phyloP scores from a whole-genome alignment of 2,888 invertebrate species.

The Poecilus cupreus region DNA sequence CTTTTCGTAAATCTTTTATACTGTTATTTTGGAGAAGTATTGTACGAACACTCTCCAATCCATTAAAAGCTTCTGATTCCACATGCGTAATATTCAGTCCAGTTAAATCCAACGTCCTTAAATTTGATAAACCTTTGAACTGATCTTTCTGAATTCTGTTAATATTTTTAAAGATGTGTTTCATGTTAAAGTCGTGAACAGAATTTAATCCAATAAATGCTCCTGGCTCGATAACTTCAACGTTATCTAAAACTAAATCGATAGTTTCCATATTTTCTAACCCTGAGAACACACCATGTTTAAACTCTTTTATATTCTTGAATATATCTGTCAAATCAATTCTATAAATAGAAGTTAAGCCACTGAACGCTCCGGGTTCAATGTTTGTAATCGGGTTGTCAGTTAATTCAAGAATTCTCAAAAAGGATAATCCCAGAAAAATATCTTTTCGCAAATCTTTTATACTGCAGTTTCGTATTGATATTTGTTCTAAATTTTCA shows the following conservation, averaged over 20 bases:
- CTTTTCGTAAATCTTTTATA: not conserved
- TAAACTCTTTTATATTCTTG: not conserved
- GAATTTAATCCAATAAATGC: not conserved
- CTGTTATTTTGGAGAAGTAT: not conserved
- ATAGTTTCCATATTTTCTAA: conserved; percentile 5
- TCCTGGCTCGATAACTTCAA: conserved; percentile 5
- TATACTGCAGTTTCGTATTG: not conserved
- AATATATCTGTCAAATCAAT: conserved; percentile 26
- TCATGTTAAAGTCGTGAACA: not conserved
- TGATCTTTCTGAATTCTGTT: not conserved
- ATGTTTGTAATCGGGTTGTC: conserved; percentile 32
- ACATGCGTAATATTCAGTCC: not conserved
- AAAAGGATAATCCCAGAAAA: not conserved
- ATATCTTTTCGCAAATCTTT: not conserved
- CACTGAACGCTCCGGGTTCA: conserved; percentile 3
- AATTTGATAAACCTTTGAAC: not conserved
- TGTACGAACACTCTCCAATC: not conserved
- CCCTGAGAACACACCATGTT: conserved; percentile 16
- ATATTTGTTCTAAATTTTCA: not conserved
- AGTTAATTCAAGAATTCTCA: not conserved
- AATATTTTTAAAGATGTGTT: not conserved
- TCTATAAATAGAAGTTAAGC: not conserved
- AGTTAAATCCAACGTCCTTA: not conserved
- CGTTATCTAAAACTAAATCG: not conserved
- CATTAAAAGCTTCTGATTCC: not conserved